Evolutionary conservation across 2,113 vertebrate genomes (phyloP), one percentile per base, ranked within the genome.

Genomic region (Uria lomvia): DNA sequence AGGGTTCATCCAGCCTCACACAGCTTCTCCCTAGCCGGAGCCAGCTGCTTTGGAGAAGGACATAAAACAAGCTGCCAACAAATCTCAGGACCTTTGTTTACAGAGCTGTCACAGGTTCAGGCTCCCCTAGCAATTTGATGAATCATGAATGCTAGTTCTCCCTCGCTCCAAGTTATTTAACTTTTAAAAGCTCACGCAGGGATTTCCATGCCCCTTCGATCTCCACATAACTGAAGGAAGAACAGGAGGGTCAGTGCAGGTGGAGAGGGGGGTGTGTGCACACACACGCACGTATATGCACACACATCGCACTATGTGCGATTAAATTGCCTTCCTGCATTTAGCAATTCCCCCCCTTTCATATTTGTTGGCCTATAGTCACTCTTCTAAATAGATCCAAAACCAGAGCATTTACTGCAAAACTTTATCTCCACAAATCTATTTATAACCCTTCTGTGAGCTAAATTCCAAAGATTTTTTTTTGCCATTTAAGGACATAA

Each of bases 401-500:
- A 85, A 27, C 8, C 50, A 86, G 55, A 67, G 29, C 63, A 78
- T 77, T 93, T 86, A 83, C 21, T 88, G 49, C 91, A 91, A 93
- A 96, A 81, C 55, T 84, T 96, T 71, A 92, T 94, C 97, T 83
- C 74, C 82, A 94, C 42, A 56, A 50, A 88, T 72, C 92, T 73
- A 92, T 95, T 95, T 92, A 94, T 92, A 96, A 81, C 53, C 58
- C 29, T 92, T 86, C 87, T 59, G 45, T 18, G 77, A 95, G 66
- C 88, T 93, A 68, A 91, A 97, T 96, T 96, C 94, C 95, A 65
- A 55, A 75, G 70, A n/a, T 84, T 62, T 84, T 75, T 75, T 94
- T 81, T 93, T 29, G 11, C 94, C 94, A 95, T 97, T 91, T 96
- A 97, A 96, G 96, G 96, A 81, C 75, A 95, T 43, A 36, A 94